Conservation (phyloP, 2,113 vertebrate species). For the Scartelaos histophorus region DNA sequence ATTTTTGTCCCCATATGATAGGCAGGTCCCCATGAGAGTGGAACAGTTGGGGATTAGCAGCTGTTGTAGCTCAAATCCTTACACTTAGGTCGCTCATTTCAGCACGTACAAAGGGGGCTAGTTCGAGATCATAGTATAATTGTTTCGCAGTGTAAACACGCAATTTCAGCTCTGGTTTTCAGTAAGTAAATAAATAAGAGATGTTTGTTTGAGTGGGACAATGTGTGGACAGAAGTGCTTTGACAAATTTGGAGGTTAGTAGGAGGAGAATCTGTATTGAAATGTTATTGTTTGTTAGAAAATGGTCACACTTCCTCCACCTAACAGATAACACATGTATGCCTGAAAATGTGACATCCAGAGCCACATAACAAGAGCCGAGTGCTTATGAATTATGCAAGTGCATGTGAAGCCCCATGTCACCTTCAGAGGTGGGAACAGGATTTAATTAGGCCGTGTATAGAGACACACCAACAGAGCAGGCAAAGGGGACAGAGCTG, state of each 20-base stretch:
- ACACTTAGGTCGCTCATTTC: background rate
- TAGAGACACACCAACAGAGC: constrained; percentile 11
- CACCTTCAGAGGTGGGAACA: constrained; percentile 39
- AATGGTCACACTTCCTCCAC: background rate
- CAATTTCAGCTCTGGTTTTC: background rate
- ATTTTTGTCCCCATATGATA: too few species aligned
- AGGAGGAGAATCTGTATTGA: background rate
- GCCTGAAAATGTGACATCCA: constrained; percentile 18
- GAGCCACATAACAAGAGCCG: constrained; percentile 23
- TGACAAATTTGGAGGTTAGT: too few species aligned
- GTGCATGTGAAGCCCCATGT: constrained; percentile 48
- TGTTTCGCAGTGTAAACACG: background rate
- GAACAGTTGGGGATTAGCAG: too few species aligned
- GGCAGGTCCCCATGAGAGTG: too few species aligned
- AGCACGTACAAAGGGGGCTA: background rate
- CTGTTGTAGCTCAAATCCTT: too few species aligned
- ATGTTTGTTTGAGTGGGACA: background rate
- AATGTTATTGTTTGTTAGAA: background rate
- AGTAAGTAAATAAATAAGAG: background rate
- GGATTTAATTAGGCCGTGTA: constrained; percentile 30
- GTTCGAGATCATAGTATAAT: background rate
- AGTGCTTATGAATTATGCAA: constrained; percentile 46
- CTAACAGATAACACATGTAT: constrained; percentile 23
- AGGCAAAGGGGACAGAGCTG: constrained; percentile 9
- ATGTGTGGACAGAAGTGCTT: background rate